Evolutionary conservation across 1,140 invertebrate species (phyloP).

Genomic region (Dinoponera quadriceps): DNA sequence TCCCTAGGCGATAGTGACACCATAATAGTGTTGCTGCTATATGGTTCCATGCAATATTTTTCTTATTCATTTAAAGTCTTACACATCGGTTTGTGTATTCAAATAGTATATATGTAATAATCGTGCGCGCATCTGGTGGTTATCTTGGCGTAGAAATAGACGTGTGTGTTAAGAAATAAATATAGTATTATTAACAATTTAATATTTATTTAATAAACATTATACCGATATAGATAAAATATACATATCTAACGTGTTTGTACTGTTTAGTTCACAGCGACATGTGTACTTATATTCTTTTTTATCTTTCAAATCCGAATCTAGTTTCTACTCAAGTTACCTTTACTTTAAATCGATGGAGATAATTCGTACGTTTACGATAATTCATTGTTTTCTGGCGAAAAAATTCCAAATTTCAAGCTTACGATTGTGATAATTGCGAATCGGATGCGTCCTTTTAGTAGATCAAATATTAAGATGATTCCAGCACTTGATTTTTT

Average conservation of each 20-base stretch:
- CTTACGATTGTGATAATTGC: not conserved
- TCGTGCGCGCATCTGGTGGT: not conserved
- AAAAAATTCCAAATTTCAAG: too few relatives aligned
- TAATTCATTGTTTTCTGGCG: too few relatives aligned
- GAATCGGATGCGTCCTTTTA: not conserved
- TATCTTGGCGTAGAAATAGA: slow-evolving; percentile 5
- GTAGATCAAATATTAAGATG: not conserved
- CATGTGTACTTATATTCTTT: too few relatives aligned
- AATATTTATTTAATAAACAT: slow-evolving; percentile 26
- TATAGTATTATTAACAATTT: not conserved
- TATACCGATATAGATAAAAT: slow-evolving; percentile 12
- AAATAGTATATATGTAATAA: too few relatives aligned
- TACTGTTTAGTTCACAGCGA: not conserved
- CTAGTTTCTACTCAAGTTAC: too few relatives aligned
- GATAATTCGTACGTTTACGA: too few relatives aligned
- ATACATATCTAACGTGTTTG: not conserved
- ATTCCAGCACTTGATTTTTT: not conserved
- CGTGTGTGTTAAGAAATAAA: not conserved
- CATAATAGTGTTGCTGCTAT: not conserved
- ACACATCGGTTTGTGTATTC: slow-evolving; percentile 14
- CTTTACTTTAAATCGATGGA: too few relatives aligned
- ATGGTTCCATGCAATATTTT: not conserved
- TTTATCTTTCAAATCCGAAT: too few relatives aligned
- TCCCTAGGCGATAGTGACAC: not conserved
- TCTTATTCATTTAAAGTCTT: slow-evolving; percentile 19